phyloP scores from a whole-genome alignment of 2,888 invertebrate species.

The Stenoptilia bipunctidactyla region DNA sequence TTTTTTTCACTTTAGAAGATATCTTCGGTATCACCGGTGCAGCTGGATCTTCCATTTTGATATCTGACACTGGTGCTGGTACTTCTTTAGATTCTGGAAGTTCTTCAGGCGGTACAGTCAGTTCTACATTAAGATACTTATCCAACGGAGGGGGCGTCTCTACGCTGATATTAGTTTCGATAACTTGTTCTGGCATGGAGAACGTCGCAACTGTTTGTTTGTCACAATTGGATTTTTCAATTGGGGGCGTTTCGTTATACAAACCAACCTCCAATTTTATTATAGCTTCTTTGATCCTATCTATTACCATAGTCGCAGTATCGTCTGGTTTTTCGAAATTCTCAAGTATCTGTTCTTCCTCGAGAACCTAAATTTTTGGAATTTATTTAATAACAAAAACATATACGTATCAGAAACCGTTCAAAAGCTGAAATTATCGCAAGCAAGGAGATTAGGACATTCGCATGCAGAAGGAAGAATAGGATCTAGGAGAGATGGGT shows the following conservation, averaged over 20 bases:
- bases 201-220: too few relatives aligned
- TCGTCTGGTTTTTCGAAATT: constrained; percentile 46
- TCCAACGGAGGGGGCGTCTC: too few relatives aligned
- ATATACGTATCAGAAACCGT: neutral
- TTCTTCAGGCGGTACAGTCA: too few relatives aligned
- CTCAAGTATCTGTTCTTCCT: constrained; percentile 43
- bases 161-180: too few relatives aligned
- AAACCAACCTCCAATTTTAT: constrained; percentile 49
- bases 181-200: too few relatives aligned
- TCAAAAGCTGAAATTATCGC: neutral
- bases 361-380: constrained; percentile 28
- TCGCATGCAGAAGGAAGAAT: too few relatives aligned
- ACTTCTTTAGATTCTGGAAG: neutral
- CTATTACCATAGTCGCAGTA: constrained; percentile 40
- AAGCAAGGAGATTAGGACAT: neutral
- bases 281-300: constrained; percentile 53
- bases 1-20: constrained; percentile 37
- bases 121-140: too few relatives aligned
- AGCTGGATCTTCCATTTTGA: constrained; percentile 2
- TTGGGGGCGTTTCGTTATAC: constrained; percentile 19
- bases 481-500: too few relatives aligned
- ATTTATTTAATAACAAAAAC: constrained; percentile 5
- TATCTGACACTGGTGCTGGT: neutral
- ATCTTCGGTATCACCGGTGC: constrained; percentile 19
- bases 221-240: too few relatives aligned